Percentiles rank a stretch among this genome's conserved stretches.
phyloP scores from a whole-genome alignment of 2,113 vertebrate species.

The Pedetes capensis region DNA sequence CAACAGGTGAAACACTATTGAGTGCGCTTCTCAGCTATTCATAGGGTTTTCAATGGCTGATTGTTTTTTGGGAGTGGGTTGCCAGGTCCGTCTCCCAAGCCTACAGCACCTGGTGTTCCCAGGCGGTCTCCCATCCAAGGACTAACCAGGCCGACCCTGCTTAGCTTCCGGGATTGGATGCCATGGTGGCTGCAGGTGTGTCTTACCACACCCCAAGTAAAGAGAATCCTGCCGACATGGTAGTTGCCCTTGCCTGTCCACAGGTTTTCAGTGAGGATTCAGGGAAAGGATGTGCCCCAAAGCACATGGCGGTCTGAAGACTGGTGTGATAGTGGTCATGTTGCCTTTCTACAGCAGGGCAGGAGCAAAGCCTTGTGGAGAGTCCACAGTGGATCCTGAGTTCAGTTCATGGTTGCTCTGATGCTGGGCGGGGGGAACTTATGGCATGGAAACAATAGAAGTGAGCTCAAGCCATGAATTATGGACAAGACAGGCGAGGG shows the following conservation, averaged over 20 bases:
- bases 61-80: too few relatives aligned
- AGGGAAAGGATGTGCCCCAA: neutral
- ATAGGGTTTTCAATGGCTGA: too few relatives aligned
- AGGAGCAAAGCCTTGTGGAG: neutral
- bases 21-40: too few relatives aligned
- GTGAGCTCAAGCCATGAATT: neutral
- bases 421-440: neutral
- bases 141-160: too few relatives aligned
- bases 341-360: neutral
- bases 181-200: too few relatives aligned
- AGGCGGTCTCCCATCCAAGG: too few relatives aligned
- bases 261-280: neutral
- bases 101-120: too few relatives aligned
- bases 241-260: neutral
- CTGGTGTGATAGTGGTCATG: neutral
- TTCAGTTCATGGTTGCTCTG: neutral
- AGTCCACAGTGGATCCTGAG: neutral
- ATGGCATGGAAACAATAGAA: neutral
- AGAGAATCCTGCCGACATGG: neutral
- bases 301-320: neutral
- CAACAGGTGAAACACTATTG: too few relatives aligned
- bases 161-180: too few relatives aligned
- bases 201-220: accelerated
- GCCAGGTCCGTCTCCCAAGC: too few relatives aligned
- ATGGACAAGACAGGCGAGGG: neutral